Percentiles rank a stretch among this genome's conserved stretches.
phyloP scores from a whole-genome alignment of 2,888 invertebrate species.

The Frankliniella intonsa region DNA sequence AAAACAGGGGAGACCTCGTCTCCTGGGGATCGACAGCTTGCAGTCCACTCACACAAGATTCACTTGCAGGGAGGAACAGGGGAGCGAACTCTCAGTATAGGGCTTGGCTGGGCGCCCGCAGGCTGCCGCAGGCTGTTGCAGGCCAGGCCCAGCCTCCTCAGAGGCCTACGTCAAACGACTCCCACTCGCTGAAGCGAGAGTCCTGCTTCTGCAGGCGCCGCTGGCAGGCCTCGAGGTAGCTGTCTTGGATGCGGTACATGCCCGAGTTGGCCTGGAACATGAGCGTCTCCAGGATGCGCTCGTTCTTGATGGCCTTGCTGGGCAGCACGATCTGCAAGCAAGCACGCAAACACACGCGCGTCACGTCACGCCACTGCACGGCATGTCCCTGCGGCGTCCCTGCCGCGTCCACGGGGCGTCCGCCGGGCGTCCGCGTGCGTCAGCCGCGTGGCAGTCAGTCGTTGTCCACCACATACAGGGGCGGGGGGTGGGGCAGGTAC shows the following conservation, averaged over 20 bases:
- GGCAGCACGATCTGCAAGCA: constrained; percentile 71
- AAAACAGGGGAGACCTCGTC: background rate
- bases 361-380: background rate
- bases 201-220: constrained; percentile 83
- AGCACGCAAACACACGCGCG: constrained; percentile 27
- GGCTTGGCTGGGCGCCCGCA: background rate
- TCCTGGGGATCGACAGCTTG: background rate
- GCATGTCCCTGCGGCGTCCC: background rate
- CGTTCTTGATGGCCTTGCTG: constrained; percentile 88
- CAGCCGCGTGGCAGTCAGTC: background rate
- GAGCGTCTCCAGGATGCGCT: constrained; percentile 83
- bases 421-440: background rate
- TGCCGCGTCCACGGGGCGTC: background rate
- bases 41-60: background rate
- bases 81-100: background rate
- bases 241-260: constrained; percentile 86
- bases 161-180: constrained; percentile 71
- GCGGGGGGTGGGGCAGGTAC: background rate
- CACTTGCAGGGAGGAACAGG: background rate
- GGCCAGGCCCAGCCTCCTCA: constrained; percentile 44
- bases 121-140: too few relatives aligned
- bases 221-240: constrained; percentile 80
- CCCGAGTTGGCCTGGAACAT: constrained; percentile 92
- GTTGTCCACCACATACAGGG: background rate
- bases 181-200: constrained; percentile 77